These are phyloP conservation scores for Eurystomus glaucurus DNA, from an alignment of 2,797 vertebrate genomes.

Conservation along the genomic window DNA sequence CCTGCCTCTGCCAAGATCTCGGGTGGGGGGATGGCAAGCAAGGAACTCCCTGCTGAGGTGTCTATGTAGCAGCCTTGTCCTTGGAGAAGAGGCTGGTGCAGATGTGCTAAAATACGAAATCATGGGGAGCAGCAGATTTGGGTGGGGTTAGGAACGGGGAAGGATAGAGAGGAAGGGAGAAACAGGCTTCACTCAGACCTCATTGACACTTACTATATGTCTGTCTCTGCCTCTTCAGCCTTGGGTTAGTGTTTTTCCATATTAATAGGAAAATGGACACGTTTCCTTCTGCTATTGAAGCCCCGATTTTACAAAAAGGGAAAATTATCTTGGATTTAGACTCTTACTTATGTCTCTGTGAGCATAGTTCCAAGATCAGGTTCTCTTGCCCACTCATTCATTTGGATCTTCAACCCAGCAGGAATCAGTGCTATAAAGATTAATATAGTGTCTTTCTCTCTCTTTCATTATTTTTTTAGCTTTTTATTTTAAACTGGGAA, in stretches of 20 bases:
- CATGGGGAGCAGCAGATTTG: background rate
- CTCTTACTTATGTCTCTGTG: background rate
- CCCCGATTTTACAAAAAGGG: background rate
- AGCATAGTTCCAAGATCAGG: background rate
- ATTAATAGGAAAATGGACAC: background rate
- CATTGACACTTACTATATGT: background rate
- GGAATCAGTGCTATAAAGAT: background rate
- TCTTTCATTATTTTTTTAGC: background rate
- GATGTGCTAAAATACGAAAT: background rate
- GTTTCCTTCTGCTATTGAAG: background rate
- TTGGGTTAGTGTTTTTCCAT: background rate
- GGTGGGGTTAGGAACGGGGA: background rate
- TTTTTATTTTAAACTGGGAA: background rate
- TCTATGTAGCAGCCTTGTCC: background rate
- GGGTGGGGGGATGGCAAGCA: background rate
- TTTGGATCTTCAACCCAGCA: background rate
- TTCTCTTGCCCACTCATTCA: background rate
- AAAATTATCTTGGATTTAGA: background rate
- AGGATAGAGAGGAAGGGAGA: background rate
- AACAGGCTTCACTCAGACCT: background rate
- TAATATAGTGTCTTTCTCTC: background rate
- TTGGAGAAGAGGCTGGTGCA: background rate
- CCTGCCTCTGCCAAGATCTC: background rate
- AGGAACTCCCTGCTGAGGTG: background rate
- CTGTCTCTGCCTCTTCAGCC: background rate